Evolutionary conservation across 2,888 invertebrate genomes (phyloP).

Genomic region (Chirona hameri): DNA sequence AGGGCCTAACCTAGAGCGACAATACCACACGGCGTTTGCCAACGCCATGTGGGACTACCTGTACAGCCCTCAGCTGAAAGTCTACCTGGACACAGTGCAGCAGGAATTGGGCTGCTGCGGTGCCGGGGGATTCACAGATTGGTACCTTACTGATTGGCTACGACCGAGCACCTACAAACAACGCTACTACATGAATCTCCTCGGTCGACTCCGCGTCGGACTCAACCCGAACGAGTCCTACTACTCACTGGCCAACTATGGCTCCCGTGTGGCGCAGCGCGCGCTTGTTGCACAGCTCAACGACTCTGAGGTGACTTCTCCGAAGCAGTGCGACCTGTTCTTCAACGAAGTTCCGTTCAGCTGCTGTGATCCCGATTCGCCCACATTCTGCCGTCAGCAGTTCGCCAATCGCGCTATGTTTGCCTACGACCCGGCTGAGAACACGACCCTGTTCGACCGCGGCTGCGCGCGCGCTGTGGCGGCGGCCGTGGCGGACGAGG

Average conservation of each 20-base stretch:
- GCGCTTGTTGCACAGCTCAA: background rate
- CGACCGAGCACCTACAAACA: background rate
- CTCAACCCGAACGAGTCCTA: background rate
- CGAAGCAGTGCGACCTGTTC: background rate
- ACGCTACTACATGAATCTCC: background rate
- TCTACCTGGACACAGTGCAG: constrained; percentile 3
- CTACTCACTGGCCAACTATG: background rate
- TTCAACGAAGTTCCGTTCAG: constrained; percentile 26
- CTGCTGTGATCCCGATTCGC: constrained; percentile 2
- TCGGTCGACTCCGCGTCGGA: background rate
- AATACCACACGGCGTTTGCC: background rate
- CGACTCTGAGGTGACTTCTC: background rate
- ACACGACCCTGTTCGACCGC: background rate
- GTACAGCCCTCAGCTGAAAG: background rate
- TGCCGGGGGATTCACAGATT: background rate
- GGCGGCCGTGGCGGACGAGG: background rate
- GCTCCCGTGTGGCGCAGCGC: background rate
- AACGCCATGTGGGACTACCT: constrained; percentile 26
- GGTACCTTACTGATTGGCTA: constrained; percentile 13
- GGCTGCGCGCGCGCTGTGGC: background rate
- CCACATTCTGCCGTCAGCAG: background rate
- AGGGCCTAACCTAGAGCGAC: background rate
- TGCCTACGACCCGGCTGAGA: background rate
- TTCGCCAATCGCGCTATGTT: constrained; percentile 3
- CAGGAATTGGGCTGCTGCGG: constrained; percentile 1